Conservation (phyloP, 2,888 invertebrate genomes). For the Plebejus melissa region DNA sequence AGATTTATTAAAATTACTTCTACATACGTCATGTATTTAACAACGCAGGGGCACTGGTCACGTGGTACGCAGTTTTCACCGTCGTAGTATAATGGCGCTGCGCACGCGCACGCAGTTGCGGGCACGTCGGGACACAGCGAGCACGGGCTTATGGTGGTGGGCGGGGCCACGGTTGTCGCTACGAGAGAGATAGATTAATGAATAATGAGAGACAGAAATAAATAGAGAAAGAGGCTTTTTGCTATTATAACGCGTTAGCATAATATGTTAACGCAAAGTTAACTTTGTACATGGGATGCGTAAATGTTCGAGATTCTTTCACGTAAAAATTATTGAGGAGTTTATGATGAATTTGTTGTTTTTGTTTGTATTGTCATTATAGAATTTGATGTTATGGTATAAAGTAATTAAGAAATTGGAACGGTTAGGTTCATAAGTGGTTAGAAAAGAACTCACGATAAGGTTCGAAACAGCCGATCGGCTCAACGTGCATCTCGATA, state of each 20-base stretch:
- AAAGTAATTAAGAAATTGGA: too few relatives aligned
- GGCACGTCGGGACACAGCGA: conserved; percentile 74
- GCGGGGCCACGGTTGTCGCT: conserved; percentile 34
- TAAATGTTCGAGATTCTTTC: background rate
- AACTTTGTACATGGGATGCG: too few relatives aligned
- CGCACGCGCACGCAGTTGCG: conserved; percentile 68
- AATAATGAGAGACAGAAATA: background rate
- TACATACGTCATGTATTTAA: conserved; percentile 80
- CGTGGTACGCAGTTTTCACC: conserved; percentile 85
- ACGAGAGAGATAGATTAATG: background rate
- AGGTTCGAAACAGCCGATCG: conserved; percentile 87
- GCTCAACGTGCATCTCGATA: conserved; percentile 86
- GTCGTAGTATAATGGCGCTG: conserved; percentile 75
- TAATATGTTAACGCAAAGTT: too few relatives aligned
- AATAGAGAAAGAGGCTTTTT: background rate
- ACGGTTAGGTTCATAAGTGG: background rate
- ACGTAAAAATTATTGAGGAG: too few relatives aligned
- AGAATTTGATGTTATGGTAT: too few relatives aligned
- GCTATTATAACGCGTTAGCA: too few relatives aligned
- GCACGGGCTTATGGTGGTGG: conserved; percentile 31
- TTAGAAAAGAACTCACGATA: conserved; percentile 67
- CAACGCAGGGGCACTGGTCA: conserved; percentile 88
- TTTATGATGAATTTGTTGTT: too few relatives aligned
- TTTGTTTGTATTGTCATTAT: too few relatives aligned
- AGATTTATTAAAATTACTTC: background rate